Base-by-base conservation (phyloP, 2,113 vertebrate species). In the Ascaphus truei region DNA sequence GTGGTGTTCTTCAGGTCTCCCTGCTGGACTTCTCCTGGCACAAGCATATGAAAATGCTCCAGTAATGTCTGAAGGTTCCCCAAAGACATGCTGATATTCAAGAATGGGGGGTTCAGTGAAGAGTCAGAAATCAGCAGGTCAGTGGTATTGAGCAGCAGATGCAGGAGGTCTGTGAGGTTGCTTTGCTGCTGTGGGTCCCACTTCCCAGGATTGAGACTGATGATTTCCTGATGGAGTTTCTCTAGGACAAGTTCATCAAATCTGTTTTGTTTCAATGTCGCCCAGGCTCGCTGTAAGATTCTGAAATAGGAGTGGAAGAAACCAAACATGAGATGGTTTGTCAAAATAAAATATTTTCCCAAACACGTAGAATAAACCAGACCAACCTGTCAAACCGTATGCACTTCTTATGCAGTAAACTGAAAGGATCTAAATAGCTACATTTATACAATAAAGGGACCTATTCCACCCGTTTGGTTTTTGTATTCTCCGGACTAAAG, bases 351-450 rank as follows among this genome's bases (percentile, higher is more conserved):
- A n/a, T n/a, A n/a, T n/a, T n/a, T n/a, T n/a, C n/a, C n/a, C n/a
- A n/a, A n/a, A n/a, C n/a, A n/a, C n/a, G n/a, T n/a, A n/a, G n/a
- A n/a, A n/a, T 30, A 63, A 7, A 51, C 45, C 26, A 13, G 45
- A 51, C 25, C 16, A 51, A 51, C 61, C 20, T 51, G 61, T 36
- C 23, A 2, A 2, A 9, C 15, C 4, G 34, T 45, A 62, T 63
- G 10, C 29, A 58, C 16, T 37, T 1, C n/a, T 12, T 27, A 25
- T 25, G 7, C 23, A 41, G 39, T 10, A 41, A 77, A 51, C 75
- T 68, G 9, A 72, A 65, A 73, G 60, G 75, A 47, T 52, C 53
- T 11, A 72, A 47, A n/a, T n/a, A n/a, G n/a, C n/a, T n/a, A n/a
- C n/a, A n/a, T n/a, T n/a, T n/a, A n/a, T n/a, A n/a, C n/a, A n/a